phyloP scores from a whole-genome alignment of 2,888 invertebrate species.

The Parascotia fuliginaria region DNA sequence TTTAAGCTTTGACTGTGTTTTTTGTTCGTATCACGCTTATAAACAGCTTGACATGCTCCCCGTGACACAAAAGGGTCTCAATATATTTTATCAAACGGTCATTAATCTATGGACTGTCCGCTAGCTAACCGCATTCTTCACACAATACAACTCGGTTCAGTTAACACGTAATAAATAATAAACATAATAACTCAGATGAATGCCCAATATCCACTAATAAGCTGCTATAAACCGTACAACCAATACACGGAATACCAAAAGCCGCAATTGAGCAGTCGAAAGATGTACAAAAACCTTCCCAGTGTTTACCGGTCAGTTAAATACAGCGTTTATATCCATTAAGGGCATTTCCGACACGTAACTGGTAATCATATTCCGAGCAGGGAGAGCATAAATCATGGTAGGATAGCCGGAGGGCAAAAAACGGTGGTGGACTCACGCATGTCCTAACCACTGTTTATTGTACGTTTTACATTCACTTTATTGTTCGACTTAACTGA shows the following conservation, averaged over 20 bases:
- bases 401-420: conserved; percentile 73
- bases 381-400: conserved; percentile 81
- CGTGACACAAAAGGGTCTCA: no score
- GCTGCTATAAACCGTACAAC: conserved; percentile 48
- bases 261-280: conserved; percentile 56
- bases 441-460: conserved; percentile 73
- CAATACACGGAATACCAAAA: conserved; percentile 47
- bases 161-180: conserved; percentile 2
- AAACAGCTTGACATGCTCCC: no score
- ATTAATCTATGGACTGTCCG: no score
- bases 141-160: neutral
- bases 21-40: no score
- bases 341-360: conserved; percentile 79
- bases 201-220: conserved; percentile 36
- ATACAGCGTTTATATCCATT: conserved; percentile 82
- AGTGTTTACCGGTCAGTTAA: conserved; percentile 70
- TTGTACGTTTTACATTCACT: conserved; percentile 68
- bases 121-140: no score
- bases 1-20: no score
- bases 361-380: conserved; percentile 77
- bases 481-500: conserved; percentile 63
- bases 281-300: conserved; percentile 50
- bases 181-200: conserved; percentile 18
- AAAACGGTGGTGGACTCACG: conserved; percentile 66
- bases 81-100: no score